Base-by-base conservation (phyloP, 2,113 vertebrate genomes). In the Salvator merianae region DNA sequence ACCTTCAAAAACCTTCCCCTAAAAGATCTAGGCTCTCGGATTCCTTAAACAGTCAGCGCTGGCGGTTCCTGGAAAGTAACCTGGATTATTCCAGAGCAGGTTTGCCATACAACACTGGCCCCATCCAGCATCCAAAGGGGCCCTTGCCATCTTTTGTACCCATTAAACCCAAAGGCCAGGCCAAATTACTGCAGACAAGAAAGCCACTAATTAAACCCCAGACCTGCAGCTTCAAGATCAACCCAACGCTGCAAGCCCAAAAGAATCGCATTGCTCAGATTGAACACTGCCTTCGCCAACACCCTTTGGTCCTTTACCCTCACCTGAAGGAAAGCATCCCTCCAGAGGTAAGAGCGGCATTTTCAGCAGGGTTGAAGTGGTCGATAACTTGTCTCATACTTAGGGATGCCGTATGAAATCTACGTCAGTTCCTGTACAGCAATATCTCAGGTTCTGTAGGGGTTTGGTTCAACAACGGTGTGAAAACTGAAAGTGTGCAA, bases 251-350 rank as follows among this genome's bases (percentile, higher is more conserved):
- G 82, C 92, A 89, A 81, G 75, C 84, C 1, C 86, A 62, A 2
- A 90, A 83, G 36, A 84, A 89, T 0, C 88, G 90, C 1, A 80
- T 95, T 16, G 89, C 84, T 0, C 90, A 94, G 22, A 69, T 90
- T 22, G 95, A 96, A 38, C 84, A 90, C 70, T 88, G 55, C 40
- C 88, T 95, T 65, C 90, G 84, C 8, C 84, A 81, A 32, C 96
- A 95, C 34, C 95, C 94, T 5, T 75, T 96, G 12, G 91, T 86
- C 1, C 84, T 92, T 36, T 94, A 91, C 79, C 93, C 88, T 0
- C 75, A 92, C n/a, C 89, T 96, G 77, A 93, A 93, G 87, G 95
- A 95, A 63, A 89, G 91, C 34, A 68, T 95, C 77, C 86, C 92
- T 2, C 63, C 82, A 1, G 93, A 98, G 93, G 96, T 97, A 92